phyloP scores from a whole-genome alignment of 2,888 invertebrate genomes.

The Campoplex nolae region DNA sequence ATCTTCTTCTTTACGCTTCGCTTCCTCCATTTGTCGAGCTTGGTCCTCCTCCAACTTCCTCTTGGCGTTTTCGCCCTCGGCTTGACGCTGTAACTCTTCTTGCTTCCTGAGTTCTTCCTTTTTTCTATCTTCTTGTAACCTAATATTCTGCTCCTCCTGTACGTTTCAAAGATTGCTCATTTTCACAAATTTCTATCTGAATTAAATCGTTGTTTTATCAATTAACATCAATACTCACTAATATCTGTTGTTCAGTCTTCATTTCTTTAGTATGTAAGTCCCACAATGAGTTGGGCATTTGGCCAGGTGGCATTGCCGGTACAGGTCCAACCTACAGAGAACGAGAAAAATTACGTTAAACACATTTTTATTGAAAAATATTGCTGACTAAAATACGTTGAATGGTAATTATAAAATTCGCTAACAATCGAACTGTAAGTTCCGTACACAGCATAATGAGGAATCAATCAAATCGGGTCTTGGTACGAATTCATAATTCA shows the following conservation, averaged over 20 bases:
- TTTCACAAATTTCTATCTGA: not conserved
- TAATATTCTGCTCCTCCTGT: constrained; percentile 79
- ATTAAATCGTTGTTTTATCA: not conserved
- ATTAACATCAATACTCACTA: constrained; percentile 77
- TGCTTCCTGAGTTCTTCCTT: constrained; percentile 84
- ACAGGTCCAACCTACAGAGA: constrained; percentile 79
- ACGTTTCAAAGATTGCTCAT: not conserved
- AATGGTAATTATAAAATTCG: not conserved
- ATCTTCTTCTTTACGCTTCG: constrained; percentile 85
- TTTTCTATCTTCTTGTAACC: constrained; percentile 84
- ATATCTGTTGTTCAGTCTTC: constrained; percentile 85
- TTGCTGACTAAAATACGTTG: not conserved
- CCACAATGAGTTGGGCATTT: constrained; percentile 82
- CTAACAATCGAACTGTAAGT: no score
- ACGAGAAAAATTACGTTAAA: not conserved
- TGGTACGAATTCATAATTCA: no score
- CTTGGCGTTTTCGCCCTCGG: constrained; percentile 77
- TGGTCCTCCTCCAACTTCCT: constrained; percentile 79
- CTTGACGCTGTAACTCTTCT: constrained; percentile 84
- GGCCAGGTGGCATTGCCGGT: constrained; percentile 82
- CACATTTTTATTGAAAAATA: not conserved
- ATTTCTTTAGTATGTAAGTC: constrained; percentile 84
- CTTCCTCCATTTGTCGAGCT: constrained; percentile 77
- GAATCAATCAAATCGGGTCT: no score
- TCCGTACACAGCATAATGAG: no score